Percentiles rank a stretch among this genome's conserved stretches.
Conservation (phyloP, 2,888 invertebrate species). For the Brachycybe producta region DNA sequence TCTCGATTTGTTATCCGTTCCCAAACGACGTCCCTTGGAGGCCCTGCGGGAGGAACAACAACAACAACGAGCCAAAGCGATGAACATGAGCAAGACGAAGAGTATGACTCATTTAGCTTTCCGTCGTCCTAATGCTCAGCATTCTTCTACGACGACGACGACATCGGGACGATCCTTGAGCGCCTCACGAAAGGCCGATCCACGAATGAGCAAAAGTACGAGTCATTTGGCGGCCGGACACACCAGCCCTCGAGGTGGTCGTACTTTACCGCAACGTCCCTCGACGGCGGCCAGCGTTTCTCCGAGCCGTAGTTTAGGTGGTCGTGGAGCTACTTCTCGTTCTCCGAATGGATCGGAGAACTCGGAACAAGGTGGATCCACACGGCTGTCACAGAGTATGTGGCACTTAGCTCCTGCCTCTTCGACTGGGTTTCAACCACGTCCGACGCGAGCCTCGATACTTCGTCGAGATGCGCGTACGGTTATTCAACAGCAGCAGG, state of each 20-base stretch:
- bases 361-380: constrained; percentile 6
- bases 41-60: constrained; percentile 17
- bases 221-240: constrained; percentile 13
- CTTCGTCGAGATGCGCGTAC: constrained; percentile 21
- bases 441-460: constrained; percentile 22
- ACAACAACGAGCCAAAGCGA: constrained; percentile 19
- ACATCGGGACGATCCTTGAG: constrained; percentile 3
- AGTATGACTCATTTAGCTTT: constrained; percentile 25
- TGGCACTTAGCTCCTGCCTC: constrained; percentile 20
- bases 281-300: constrained; percentile 3
- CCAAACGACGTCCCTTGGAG: constrained; percentile 39
- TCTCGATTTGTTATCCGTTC: constrained; percentile 69
- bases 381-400: constrained; percentile 22
- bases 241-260: constrained; percentile 20
- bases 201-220: constrained; percentile 18
- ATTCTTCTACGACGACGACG: not conserved
- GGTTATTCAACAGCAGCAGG: constrained; percentile 6
- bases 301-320: constrained; percentile 3
- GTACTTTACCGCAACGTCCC: constrained; percentile 1
- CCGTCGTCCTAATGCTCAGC: constrained; percentile 14
- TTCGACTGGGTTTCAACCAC: constrained; percentile 12
- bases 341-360: constrained; percentile 9
- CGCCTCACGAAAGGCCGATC: constrained; percentile 12
- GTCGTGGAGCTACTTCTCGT: too few relatives aligned
- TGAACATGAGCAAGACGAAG: constrained; percentile 24